A percentile compares a stretch with the other conserved stretches of the same genome.
These are phyloP conservation scores for Microctenopoma lineatum DNA, from an alignment of 2,797 vertebrate genomes.

Conservation along the genomic window DNA sequence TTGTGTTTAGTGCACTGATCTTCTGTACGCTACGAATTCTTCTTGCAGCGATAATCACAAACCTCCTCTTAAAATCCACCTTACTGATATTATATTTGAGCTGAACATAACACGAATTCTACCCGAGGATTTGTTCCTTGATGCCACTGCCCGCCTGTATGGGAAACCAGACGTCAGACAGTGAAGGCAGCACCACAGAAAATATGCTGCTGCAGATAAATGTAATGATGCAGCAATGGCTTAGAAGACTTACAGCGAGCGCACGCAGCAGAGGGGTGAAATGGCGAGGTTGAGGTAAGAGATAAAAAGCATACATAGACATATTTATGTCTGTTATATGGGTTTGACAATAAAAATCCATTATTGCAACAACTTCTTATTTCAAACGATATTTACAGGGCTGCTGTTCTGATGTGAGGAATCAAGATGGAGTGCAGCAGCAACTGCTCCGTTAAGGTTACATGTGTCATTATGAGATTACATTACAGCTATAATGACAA, in stretches of 20 bases:
- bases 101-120: too few relatives aligned
- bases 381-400: constrained; percentile 11
- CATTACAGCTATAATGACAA: constrained; percentile 42
- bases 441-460: not conserved
- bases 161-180: not conserved
- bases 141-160: not conserved
- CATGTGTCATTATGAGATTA: constrained; percentile 17
- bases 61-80: not conserved
- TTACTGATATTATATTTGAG: not conserved
- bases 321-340: too few relatives aligned
- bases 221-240: constrained; percentile 56
- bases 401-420: not conserved
- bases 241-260: constrained; percentile 24
- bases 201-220: constrained; percentile 60
- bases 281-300: not conserved
- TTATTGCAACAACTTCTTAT: constrained; percentile 2
- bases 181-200: constrained; percentile 14
- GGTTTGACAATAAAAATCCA: constrained; percentile 16
- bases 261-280: not conserved
- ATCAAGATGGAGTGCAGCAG: not conserved
- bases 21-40: not conserved
- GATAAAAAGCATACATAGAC: not conserved
- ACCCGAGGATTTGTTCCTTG: constrained; percentile 21
- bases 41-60: not conserved
- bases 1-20: not conserved